Evolutionary conservation across 2,888 invertebrate genomes (phyloP).

Genomic region (Hymenopus coronatus): DNA sequence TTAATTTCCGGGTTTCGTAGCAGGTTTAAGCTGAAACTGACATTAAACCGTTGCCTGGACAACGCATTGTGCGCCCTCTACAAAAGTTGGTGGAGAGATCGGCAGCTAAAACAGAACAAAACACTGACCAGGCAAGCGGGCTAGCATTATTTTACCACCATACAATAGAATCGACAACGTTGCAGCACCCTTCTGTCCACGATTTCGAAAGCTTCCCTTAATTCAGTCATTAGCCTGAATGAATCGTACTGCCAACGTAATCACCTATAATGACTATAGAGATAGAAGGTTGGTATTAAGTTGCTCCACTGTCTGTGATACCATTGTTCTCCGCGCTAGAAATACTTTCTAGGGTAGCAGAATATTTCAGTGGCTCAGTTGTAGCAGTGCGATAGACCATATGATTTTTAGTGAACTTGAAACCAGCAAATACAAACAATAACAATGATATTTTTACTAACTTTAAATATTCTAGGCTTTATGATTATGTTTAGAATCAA

Average conservation of each 20-base stretch:
- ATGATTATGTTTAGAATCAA: too few species aligned
- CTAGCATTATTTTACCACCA: too few species aligned
- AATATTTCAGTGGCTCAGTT: too few species aligned
- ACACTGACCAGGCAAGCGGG: background rate
- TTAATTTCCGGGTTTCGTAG: background rate
- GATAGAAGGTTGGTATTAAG: too few species aligned
- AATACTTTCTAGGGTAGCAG: too few species aligned
- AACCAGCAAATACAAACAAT: too few species aligned
- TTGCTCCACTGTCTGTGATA: too few species aligned
- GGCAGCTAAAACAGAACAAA: background rate
- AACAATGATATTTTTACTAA: too few species aligned
- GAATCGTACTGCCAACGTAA: background rate
- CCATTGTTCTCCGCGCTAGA: too few species aligned
- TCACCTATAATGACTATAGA: background rate
- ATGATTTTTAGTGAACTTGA: too few species aligned
- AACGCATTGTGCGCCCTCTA: background rate
- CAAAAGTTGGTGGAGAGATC: background rate
- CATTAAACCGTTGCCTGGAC: background rate
- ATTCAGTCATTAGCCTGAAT: background rate
- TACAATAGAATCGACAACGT: background rate
- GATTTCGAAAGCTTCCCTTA: background rate
- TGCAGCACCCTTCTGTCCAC: background rate
- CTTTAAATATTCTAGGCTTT: too few species aligned
- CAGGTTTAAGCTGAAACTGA: background rate
- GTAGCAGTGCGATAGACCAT: too few species aligned